Evolutionary conservation across 2,797 vertebrate species (phyloP).

Genomic region (Pseudochromis fuscus): DNA sequence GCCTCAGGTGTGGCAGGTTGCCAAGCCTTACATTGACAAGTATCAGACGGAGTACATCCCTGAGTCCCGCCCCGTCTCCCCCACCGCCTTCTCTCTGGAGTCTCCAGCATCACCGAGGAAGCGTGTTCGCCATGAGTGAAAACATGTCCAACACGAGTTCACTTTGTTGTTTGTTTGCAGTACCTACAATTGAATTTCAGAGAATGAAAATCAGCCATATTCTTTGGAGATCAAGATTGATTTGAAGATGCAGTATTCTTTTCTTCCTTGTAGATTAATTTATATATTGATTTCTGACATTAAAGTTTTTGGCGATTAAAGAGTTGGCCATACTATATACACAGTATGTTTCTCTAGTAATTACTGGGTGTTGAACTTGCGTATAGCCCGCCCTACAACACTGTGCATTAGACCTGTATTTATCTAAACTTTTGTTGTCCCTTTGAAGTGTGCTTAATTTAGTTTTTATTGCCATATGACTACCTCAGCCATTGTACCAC

Average conservation of each 20-base stretch:
- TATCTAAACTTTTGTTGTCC: slow-evolving; percentile 46
- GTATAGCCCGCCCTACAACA: background rate
- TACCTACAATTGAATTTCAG: slow-evolving; percentile 12
- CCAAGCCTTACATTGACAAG: slow-evolving; percentile 95
- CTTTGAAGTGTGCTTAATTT: slow-evolving; percentile 52
- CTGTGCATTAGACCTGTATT: slow-evolving; percentile 49
- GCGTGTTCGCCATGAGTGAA: slow-evolving; percentile 84
- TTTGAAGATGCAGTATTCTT: slow-evolving; percentile 17
- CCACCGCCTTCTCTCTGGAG: slow-evolving; percentile 94
- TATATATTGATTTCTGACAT: background rate
- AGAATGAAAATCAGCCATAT: background rate
- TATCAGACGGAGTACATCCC: slow-evolving; percentile 93
- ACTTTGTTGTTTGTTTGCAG: background rate
- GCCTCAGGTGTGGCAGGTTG: slow-evolving; percentile 93
- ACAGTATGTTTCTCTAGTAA: slow-evolving; percentile 6
- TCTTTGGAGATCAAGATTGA: background rate
- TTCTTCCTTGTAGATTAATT: slow-evolving; percentile 1
- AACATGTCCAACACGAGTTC: background rate
- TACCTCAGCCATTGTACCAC: slow-evolving; percentile 64
- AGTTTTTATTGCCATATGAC: slow-evolving; percentile 48
- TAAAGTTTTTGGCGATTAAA: slow-evolving; percentile 7
- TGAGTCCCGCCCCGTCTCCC: slow-evolving; percentile 92
- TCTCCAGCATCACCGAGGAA: slow-evolving; percentile 83
- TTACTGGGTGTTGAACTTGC: slow-evolving; percentile 12
- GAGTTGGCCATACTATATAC: slow-evolving; percentile 3